A percentile compares a stretch with the other conserved stretches of the same genome.
phyloP scores from a whole-genome alignment of 2,888 invertebrate species.

The Pachliopta kotzebuea region DNA sequence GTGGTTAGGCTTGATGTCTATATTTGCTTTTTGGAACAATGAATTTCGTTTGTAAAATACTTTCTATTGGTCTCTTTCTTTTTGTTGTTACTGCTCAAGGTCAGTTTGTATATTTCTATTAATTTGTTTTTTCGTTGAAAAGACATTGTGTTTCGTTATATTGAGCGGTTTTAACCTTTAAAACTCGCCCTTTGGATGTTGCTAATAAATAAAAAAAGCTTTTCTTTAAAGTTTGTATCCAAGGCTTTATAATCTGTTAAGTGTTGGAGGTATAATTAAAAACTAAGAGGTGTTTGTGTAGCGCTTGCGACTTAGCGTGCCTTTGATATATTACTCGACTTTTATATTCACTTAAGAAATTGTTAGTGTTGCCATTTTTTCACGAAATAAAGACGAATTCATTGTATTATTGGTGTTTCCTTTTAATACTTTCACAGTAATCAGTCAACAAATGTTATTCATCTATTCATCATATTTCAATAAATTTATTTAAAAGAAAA shows the following conservation, averaged over 20 bases:
- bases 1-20: slow-evolving; percentile 40
- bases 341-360: slow-evolving; percentile 55
- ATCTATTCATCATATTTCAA: too few relatives aligned
- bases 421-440: not conserved
- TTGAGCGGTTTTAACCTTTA: not conserved
- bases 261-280: not conserved
- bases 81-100: slow-evolving; percentile 59
- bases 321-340: slow-evolving; percentile 52
- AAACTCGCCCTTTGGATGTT: slow-evolving; percentile 35
- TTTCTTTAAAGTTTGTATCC: slow-evolving; percentile 33
- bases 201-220: slow-evolving; percentile 40
- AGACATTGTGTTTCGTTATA: slow-evolving; percentile 33
- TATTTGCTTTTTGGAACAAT: slow-evolving; percentile 61
- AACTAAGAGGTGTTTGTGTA: slow-evolving; percentile 14
- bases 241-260: slow-evolving; percentile 31
- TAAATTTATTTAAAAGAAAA: too few relatives aligned
- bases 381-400: slow-evolving; percentile 71
- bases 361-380: slow-evolving; percentile 61
- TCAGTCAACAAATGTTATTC: too few relatives aligned
- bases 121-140: slow-evolving; percentile 39
- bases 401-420: slow-evolving; percentile 47
- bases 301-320: slow-evolving; percentile 49
- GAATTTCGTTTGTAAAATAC: slow-evolving; percentile 48
- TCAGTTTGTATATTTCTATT: slow-evolving; percentile 52
- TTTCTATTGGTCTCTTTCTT: too few relatives aligned